Evolutionary conservation across 1,140 invertebrate genomes (phyloP).

Genomic region (Tribolium madens): DNA sequence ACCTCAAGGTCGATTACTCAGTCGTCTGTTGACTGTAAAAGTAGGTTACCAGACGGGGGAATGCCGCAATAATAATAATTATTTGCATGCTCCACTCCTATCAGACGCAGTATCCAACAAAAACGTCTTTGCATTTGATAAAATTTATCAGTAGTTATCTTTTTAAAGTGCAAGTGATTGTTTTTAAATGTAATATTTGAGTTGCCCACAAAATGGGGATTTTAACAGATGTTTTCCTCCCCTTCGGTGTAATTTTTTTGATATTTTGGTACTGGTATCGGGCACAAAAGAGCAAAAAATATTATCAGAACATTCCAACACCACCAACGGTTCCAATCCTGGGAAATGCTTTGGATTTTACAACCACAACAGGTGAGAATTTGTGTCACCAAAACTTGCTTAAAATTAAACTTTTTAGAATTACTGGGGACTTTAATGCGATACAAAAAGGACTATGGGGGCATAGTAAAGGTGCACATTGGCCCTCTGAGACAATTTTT

Average conservation of each 20-base stretch:
- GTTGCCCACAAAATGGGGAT: not conserved
- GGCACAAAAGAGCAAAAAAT: not conserved
- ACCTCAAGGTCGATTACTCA: not conserved
- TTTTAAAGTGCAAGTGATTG: too few species aligned
- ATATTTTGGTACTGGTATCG: not conserved
- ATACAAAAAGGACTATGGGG: not conserved
- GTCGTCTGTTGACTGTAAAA: not conserved
- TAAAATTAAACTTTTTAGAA: conserved; percentile 5
- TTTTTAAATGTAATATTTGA: too few species aligned
- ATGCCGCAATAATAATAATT: not conserved
- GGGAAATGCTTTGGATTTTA: conserved; percentile 19
- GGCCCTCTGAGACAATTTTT: not conserved
- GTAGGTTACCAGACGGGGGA: not conserved
- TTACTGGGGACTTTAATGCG: not conserved
- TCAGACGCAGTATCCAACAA: too few species aligned
- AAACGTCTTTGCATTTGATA: not conserved
- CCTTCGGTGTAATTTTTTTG: not conserved
- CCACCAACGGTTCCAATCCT: conserved; percentile 21
- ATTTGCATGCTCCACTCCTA: too few species aligned
- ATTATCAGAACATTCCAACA: not conserved
- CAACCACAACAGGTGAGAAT: conserved; percentile 1
- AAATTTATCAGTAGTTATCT: not conserved
- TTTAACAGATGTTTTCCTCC: not conserved
- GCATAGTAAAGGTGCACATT: not conserved
- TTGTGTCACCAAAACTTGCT: not conserved